Base-by-base conservation (phyloP, 2,888 invertebrate species). In the Cantharis nigra region DNA sequence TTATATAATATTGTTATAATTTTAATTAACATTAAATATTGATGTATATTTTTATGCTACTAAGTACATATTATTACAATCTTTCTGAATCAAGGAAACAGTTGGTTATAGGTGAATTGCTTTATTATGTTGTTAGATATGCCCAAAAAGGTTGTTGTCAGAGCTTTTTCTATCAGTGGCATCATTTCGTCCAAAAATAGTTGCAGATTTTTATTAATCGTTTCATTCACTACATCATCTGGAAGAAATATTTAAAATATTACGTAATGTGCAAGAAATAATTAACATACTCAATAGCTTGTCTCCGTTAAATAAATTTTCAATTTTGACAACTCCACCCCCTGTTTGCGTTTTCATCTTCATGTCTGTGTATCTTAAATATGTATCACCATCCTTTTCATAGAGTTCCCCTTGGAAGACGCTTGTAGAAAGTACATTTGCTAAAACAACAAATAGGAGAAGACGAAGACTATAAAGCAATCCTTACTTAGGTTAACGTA, bases 161-260 rank as follows among this genome's bases (percentile, higher is more conserved):
- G 85, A 0, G 89, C 88, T 76, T 86, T 89, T 82, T 91, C 91
- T 23, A 92, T 88, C 0, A 90, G 84, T 0, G 92, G 92, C 83
- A 90, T 86, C 9, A 92, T 82, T 80, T 92, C 91, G 64, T 87
- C 87, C 26, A 90, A 79, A 81, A 92, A 91, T 1, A 88, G 81
- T 49, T 90, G 88, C 77, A 92, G 89, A 82, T 92, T 92, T 80
- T 87, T 88, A 83, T 92, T 92, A 62, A 92, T 90, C 0, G 90
- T 90, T 33, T 87, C 87, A 83, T 91, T 92, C 14, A 92, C 86
- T n/a, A 91, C 88, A 13, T 89, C 89, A 78, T 87, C 89, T 89
- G 83, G 9, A 26, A 26, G 4, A 69, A 86, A 87, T 1, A 72
- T 70, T 26, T 26, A 5, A 26, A 26, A 26, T 9, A 26, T 26